Evolutionary conservation across 2,113 vertebrate genomes (phyloP).

Genomic region (Tapirus terrestris): DNA sequence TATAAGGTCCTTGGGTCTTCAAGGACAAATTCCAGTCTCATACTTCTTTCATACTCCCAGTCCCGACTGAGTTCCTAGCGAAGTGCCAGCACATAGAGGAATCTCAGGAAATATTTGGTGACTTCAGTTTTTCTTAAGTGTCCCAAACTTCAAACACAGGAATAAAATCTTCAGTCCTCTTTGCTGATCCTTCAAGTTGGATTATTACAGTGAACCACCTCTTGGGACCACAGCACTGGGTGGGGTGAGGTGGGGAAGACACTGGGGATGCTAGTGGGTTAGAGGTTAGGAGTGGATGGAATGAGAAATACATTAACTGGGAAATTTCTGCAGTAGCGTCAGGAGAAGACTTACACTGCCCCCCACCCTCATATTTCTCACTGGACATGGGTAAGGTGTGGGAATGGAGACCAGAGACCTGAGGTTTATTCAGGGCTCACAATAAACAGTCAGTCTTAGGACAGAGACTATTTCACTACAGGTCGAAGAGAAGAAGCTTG

Average conservation of each 20-base stretch:
- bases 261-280: not conserved
- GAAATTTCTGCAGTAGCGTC: not conserved
- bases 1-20: not conserved
- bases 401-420: not conserved
- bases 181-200: not conserved
- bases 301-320: not conserved
- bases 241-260: not conserved
- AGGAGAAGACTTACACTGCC: fast-evolving
- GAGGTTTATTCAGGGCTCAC: not conserved
- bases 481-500: not conserved
- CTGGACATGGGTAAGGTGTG: not conserved
- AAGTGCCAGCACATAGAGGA: not conserved
- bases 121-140: not conserved
- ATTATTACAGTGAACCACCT: not conserved
- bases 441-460: not conserved
- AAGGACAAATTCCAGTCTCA: not conserved
- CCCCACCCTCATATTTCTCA: fast-evolving
- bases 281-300: not conserved
- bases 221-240: not conserved
- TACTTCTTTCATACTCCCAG: not conserved
- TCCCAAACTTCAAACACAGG: not conserved
- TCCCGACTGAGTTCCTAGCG: not conserved
- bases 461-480: no score
- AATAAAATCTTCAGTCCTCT: not conserved
- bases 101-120: not conserved